Conservation (phyloP, 2,113 vertebrate genomes). For the Meles meles region DNA sequence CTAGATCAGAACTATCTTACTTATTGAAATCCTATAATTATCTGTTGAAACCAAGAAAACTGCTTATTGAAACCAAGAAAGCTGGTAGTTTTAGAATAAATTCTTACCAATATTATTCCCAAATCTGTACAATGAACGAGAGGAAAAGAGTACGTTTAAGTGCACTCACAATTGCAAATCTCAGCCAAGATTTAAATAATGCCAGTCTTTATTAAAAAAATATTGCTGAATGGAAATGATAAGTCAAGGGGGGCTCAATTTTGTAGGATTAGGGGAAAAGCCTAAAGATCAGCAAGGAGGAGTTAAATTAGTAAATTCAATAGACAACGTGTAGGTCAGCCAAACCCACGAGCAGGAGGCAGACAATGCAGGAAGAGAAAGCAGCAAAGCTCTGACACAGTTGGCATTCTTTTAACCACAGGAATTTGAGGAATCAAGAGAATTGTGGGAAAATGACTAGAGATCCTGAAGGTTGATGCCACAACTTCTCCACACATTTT, state of each 20-base stretch:
- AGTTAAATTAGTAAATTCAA: background rate
- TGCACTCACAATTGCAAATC: background rate
- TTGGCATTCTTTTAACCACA: constrained; percentile 10
- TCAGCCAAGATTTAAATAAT: constrained; percentile 8
- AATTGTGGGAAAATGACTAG: background rate
- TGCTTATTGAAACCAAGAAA: background rate
- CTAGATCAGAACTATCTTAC: background rate
- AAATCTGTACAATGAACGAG: constrained; percentile 1
- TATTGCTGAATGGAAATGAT: background rate
- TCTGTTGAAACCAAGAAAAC: constrained; percentile 20
- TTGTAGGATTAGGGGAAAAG: background rate
- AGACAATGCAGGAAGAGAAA: background rate
- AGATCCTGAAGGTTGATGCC: background rate
- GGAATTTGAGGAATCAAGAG: background rate
- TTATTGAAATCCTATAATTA: constrained; percentile 14
- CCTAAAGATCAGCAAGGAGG: background rate
- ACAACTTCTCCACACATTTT: background rate
- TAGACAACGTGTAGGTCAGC: background rate
- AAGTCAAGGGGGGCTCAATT: background rate
- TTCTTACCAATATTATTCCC: background rate
- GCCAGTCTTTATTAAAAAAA: background rate
- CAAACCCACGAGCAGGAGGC: background rate
- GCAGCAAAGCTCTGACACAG: background rate
- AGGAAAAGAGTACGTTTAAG: background rate
- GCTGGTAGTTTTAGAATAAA: constrained; percentile 3